Evolutionary conservation across 2,113 vertebrate species (phyloP).

Genomic region (Nyctibius bracteatus): DNA sequence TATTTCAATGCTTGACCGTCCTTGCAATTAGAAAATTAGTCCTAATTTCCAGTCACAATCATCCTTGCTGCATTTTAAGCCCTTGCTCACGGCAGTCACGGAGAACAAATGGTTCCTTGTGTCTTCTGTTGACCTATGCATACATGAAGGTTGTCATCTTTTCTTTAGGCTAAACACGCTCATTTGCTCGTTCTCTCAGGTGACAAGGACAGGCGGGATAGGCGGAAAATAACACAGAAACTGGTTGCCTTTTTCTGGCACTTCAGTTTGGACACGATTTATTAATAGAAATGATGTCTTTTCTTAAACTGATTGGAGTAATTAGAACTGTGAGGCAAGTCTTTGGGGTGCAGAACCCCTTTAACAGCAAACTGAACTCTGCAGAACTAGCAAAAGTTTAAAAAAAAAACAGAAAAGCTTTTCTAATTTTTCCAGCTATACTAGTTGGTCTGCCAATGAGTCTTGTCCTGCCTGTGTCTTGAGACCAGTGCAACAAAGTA

Average conservation of each 20-base stretch:
- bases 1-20: neutral
- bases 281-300: neutral
- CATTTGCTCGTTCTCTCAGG: neutral
- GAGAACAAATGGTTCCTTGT: neutral
- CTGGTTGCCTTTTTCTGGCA: neutral
- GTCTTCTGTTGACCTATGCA: neutral
- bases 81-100: neutral
- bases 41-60: neutral
- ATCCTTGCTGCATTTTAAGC: neutral
- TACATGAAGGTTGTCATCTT: neutral
- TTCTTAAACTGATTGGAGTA: neutral
- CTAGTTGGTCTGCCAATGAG: neutral
- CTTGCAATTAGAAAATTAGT: neutral
- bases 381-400: neutral
- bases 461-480: neutral
- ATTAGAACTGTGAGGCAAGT: neutral
- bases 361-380: neutral
- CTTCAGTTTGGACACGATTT: neutral
- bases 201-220: neutral
- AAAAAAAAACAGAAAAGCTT: neutral
- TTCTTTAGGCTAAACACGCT: neutral
- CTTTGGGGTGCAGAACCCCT: neutral
- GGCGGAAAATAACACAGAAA: neutral
- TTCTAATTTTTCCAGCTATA: neutral
- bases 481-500: neutral